These are phyloP conservation scores for Nyctalus aviator DNA, from an alignment of 2,797 vertebrate genomes.

Conservation along the genomic window DNA sequence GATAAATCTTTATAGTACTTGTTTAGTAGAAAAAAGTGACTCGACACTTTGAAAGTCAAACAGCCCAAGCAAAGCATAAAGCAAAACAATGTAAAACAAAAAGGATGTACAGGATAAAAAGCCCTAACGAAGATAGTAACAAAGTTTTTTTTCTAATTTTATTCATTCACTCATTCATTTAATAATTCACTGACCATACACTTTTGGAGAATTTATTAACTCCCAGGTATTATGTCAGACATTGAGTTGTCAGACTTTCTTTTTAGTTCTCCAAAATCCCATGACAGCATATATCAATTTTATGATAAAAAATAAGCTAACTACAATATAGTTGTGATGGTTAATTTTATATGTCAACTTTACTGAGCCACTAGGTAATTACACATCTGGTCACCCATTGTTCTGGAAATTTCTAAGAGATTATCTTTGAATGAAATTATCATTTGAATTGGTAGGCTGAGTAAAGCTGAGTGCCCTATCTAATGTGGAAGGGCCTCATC, in stretches of 20 bases:
- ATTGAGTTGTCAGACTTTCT: background rate
- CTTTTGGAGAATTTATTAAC: background rate
- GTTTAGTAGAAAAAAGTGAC: background rate
- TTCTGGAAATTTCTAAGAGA: background rate
- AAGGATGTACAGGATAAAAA: background rate
- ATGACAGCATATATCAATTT: background rate
- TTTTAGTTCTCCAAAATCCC: background rate
- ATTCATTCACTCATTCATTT: background rate
- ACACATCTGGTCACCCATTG: background rate
- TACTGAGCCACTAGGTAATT: background rate
- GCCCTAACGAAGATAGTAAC: background rate
- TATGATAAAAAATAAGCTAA: background rate
- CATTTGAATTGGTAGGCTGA: background rate
- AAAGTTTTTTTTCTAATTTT: background rate
- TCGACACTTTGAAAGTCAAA: background rate
- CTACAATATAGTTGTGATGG: background rate
- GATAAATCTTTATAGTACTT: background rate
- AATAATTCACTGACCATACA: background rate
- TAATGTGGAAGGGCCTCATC: background rate
- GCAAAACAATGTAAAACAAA: background rate
- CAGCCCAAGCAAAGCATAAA: background rate
- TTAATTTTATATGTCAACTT: background rate
- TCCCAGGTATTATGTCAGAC: background rate
- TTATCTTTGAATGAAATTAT: background rate
- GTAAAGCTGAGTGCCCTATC: background rate